Conservation (phyloP, 2,888 invertebrate species). For the Ochropacha duplaris region DNA sequence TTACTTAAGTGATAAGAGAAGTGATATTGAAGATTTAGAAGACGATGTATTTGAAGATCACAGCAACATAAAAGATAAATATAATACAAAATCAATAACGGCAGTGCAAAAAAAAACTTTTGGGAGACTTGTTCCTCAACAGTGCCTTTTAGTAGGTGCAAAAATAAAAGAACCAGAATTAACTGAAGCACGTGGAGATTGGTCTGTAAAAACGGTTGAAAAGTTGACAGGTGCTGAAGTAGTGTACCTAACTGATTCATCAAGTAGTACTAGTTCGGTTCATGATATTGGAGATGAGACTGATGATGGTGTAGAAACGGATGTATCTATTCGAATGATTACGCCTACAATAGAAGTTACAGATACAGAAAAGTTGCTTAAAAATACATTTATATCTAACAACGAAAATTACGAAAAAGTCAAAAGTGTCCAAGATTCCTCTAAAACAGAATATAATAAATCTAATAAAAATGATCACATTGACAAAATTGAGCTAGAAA, state of each 20-base stretch:
- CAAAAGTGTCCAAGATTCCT: slow-evolving; percentile 2
- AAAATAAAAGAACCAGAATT: slow-evolving; percentile 82
- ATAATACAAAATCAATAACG: slow-evolving; percentile 37
- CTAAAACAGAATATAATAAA: slow-evolving; percentile 8
- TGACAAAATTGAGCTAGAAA: slow-evolving; percentile 17
- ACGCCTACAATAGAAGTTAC: slow-evolving; percentile 79
- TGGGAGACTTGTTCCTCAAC: slow-evolving; percentile 65
- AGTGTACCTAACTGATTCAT: slow-evolving; percentile 86
- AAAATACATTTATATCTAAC: slow-evolving; percentile 52
- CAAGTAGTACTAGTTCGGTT: slow-evolving; percentile 84
- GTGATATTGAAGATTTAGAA: slow-evolving; percentile 74
- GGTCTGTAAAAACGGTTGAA: slow-evolving; percentile 77
- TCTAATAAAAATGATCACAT: slow-evolving; percentile 13
- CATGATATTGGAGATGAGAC: slow-evolving; percentile 78
- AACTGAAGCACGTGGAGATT: slow-evolving; percentile 83
- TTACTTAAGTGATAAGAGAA: slow-evolving; percentile 74
- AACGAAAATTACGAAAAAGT: slow-evolving; percentile 13
- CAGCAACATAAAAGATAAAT: slow-evolving; percentile 43
- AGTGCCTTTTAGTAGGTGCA: slow-evolving; percentile 84
- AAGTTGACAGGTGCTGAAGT: slow-evolving; percentile 85
- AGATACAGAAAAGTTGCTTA: slow-evolving; percentile 68
- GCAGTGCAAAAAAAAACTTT: slow-evolving; percentile 53
- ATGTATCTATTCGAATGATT: slow-evolving; percentile 73
- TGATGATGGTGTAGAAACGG: slow-evolving; percentile 71
- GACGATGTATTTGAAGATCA: slow-evolving; percentile 76